Percentiles rank a stretch among this genome's conserved stretches.
Evolutionary conservation across 2,888 invertebrate species (phyloP).

Genomic region (Heliconius ismenius): DNA sequence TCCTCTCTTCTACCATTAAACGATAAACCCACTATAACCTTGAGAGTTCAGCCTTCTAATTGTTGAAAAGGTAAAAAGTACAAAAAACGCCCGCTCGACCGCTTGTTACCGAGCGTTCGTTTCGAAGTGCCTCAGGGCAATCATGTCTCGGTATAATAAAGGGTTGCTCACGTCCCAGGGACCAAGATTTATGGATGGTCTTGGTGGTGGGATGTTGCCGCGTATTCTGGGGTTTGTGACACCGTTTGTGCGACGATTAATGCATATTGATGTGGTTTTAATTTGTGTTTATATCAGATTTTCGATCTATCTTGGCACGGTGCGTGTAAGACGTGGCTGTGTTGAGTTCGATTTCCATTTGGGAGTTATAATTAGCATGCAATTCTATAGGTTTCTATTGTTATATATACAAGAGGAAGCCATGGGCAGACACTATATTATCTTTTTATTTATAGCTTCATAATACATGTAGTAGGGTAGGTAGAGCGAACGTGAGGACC

Average conservation of each 20-base stretch:
- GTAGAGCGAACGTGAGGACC: no score
- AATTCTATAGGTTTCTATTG: no score
- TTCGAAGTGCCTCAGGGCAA: slow-evolving; percentile 74
- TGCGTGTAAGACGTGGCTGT: no score
- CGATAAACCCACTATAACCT: slow-evolving; percentile 26
- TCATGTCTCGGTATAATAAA: slow-evolving; percentile 79
- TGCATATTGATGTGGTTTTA: slow-evolving; percentile 61
- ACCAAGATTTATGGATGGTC: slow-evolving; percentile 69
- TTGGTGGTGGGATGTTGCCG: slow-evolving; percentile 63
- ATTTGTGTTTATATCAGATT: slow-evolving; percentile 27
- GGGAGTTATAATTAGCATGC: no score
- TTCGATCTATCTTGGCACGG: no score
- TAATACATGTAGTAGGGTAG: no score
- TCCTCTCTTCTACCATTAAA: background rate
- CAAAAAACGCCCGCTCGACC: slow-evolving; percentile 55
- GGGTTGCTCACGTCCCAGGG: slow-evolving; percentile 73
- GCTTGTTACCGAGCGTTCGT: slow-evolving; percentile 74
- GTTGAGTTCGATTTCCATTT: no score
- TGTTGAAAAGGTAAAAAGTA: slow-evolving; percentile 46
- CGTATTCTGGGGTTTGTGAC: slow-evolving; percentile 71
- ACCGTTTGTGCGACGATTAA: slow-evolving; percentile 62
- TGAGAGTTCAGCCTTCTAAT: slow-evolving; percentile 34
- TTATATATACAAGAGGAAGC: no score
- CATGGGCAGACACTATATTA: no score
- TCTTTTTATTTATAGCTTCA: no score